Conservation (phyloP, 30 jellyfish, hydroid and myxozoan genomes). For the Hydractinia symbiolongicarpus region DNA sequence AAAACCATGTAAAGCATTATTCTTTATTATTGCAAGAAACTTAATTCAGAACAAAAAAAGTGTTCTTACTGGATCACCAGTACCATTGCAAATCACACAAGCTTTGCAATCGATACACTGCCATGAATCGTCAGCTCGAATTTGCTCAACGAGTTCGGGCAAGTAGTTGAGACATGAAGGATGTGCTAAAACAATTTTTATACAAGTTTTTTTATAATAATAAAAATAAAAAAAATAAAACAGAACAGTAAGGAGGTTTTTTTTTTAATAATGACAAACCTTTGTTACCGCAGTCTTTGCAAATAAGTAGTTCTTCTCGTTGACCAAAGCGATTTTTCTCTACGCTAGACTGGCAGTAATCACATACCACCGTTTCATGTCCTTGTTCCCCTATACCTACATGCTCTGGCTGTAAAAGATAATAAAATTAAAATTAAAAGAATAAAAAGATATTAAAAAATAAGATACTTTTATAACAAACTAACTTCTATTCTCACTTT, state of each 20-base stretch:
- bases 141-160: conserved; percentile 83
- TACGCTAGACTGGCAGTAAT: conserved; percentile 81
- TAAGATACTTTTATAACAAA: too few species aligned
- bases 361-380: conserved; percentile 66
- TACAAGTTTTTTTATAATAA: not conserved
- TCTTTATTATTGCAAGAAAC: too few species aligned
- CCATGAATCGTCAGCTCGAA: conserved; percentile 85
- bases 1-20: too few species aligned
- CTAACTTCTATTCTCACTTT: too few species aligned
- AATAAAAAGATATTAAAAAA: too few species aligned
- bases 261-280: conserved; percentile 15
- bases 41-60: too few species aligned
- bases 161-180: conserved; percentile 90
- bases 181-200: conserved; percentile 40
- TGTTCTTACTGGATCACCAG: conserved; percentile 85
- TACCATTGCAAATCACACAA: conserved; percentile 83
- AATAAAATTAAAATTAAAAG: not conserved
- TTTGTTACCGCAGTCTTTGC: conserved; percentile 96
- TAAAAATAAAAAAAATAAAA: not conserved
- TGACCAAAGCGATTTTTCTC: conserved; percentile 80
- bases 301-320: conserved; percentile 81
- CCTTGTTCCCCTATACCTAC: conserved; percentile 41
- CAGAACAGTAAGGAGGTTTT: not conserved
- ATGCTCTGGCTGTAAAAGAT: conserved; percentile 2
- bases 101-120: conserved; percentile 97